These are phyloP conservation scores for Microtus oregoni DNA, from an alignment of 2,113 vertebrate species.

Conservation along the genomic window DNA sequence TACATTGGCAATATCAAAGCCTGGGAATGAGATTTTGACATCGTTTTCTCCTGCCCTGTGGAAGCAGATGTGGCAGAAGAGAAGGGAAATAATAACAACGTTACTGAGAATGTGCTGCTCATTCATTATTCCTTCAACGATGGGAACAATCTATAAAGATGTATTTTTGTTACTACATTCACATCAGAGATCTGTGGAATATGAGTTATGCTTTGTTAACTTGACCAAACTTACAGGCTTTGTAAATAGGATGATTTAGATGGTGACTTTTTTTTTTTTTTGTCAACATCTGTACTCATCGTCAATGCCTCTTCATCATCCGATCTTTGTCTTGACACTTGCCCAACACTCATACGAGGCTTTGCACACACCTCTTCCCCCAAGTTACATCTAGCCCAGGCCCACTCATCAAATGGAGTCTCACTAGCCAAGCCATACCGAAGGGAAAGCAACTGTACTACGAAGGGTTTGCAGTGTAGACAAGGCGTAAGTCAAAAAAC, in stretches of 20 bases:
- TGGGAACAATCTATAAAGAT: slow-evolving; percentile 25
- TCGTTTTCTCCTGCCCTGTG: neutral
- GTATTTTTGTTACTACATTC: neutral
- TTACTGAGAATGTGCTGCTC: neutral
- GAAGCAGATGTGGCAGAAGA: neutral
- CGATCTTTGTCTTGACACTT: neutral
- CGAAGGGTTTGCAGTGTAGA: neutral
- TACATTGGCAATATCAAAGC: neutral
- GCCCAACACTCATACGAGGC: neutral
- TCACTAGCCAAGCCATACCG: neutral
- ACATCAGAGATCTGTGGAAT: neutral
- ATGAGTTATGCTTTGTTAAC: neutral
- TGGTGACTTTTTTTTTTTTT: neutral
- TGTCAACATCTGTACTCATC: neutral
- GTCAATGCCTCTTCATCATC: neutral
- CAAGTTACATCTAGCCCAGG: neutral
- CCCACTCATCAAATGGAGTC: neutral
- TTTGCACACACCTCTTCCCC: neutral
- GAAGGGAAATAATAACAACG: neutral
- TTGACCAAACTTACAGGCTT: neutral
- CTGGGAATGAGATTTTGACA: slow-evolving; percentile 34
- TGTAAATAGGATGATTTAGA: neutral
- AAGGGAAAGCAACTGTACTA: neutral
- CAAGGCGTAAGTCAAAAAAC: neutral
- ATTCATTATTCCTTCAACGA: slow-evolving; percentile 9